phyloP scores from a whole-genome alignment of 2,113 vertebrate species.

The Tretioscincus oriximinensis region DNA sequence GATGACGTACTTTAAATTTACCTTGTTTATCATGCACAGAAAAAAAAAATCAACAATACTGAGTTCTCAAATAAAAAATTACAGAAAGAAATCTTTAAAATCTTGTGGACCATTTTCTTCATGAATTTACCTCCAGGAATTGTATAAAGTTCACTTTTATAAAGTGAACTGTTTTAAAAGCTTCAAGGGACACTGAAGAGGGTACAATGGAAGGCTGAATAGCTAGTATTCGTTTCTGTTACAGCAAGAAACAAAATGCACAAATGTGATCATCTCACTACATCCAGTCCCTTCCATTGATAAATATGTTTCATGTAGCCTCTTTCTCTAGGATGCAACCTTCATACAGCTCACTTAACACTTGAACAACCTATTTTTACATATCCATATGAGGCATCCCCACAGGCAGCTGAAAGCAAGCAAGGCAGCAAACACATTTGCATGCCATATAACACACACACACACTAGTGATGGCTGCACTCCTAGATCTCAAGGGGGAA shows the following conservation, averaged over 20 bases:
- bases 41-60: not conserved
- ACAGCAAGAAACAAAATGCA: not conserved
- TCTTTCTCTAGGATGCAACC: not conserved
- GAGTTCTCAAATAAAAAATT: not conserved
- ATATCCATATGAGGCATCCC: conserved; percentile 3
- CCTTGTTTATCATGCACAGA: too few relatives aligned
- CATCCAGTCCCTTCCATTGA: not conserved
- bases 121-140: not conserved
- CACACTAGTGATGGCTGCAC: not conserved
- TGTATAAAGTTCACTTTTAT: not conserved
- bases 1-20: too few relatives aligned
- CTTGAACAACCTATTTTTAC: conserved; percentile 16
- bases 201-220: not conserved
- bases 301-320: not conserved
- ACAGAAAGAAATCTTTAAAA: not conserved
- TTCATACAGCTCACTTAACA: not conserved
- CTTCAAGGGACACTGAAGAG: too few relatives aligned
- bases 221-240: not conserved
- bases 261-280: not conserved
- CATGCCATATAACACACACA: not conserved
- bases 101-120: not conserved
- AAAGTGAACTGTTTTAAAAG: not conserved
- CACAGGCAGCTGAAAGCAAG: not conserved
- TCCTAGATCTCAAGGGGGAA: not conserved
- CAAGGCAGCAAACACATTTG: not conserved